These are phyloP conservation scores for Leptinotarsa defecta DNA, from an alignment of 1,140 invertebrate species.

Conservation along the genomic window DNA sequence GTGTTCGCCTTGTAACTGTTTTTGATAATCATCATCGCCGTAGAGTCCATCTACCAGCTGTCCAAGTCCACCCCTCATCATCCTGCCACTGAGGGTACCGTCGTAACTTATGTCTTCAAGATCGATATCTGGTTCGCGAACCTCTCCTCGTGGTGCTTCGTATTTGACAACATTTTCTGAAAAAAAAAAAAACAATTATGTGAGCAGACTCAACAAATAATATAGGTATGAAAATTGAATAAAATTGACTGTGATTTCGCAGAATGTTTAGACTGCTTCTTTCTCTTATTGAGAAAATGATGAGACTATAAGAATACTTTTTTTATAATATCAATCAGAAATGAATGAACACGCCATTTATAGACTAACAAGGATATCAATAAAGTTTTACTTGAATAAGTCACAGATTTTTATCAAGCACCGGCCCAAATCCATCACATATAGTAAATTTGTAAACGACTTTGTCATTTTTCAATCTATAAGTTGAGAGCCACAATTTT, in stretches of 20 bases:
- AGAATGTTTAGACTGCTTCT: neutral
- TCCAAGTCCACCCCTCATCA: slow-evolving; percentile 81
- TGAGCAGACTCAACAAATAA: neutral
- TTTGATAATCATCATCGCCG: slow-evolving; percentile 70
- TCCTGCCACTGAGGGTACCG: slow-evolving; percentile 74
- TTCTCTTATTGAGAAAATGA: no score
- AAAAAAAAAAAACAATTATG: slow-evolving; percentile 40
- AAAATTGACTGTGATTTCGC: no score
- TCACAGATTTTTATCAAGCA: no score
- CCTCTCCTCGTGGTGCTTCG: slow-evolving; percentile 79
- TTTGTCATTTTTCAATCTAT: no score
- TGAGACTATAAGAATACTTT: no score
- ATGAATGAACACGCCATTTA: no score
- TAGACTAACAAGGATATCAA: no score
- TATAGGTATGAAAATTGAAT: neutral
- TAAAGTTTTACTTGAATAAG: no score
- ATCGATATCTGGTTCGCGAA: slow-evolving; percentile 82
- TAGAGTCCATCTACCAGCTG: slow-evolving; percentile 86
- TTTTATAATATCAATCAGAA: no score
- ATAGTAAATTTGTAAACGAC: no score
- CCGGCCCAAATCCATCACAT: no score
- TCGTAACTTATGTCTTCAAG: slow-evolving; percentile 92
- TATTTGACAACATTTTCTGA: slow-evolving; percentile 83
- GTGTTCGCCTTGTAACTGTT: slow-evolving; percentile 59
- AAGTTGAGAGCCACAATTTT: no score